Percentiles rank a stretch among this genome's conserved stretches.
Conservation (phyloP, 2,888 invertebrate species). For the Troides aeacus region DNA sequence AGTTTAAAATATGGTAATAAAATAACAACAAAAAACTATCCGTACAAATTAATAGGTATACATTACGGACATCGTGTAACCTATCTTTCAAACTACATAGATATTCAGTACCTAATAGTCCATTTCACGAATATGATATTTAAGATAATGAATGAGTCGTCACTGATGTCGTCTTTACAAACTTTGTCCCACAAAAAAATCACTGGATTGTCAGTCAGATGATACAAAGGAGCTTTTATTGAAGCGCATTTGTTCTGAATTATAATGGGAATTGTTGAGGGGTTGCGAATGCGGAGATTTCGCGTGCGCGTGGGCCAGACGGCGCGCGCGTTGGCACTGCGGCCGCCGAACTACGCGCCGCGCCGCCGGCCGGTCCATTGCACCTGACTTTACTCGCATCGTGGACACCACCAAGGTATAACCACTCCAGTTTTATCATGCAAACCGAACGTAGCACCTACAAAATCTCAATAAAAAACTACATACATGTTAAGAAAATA, state of each 20-base stretch:
- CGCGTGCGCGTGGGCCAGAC: constrained; percentile 70
- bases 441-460: no score
- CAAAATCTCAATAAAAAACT: no score
- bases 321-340: constrained; percentile 71
- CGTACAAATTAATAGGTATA: constrained; percentile 6
- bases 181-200: constrained; percentile 5
- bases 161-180: neutral
- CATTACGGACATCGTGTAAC: constrained; percentile 22
- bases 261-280: constrained; percentile 42
- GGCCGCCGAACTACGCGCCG: constrained; percentile 32
- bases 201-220: neutral
- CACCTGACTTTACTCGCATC: constrained; percentile 59
- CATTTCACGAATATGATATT: constrained; percentile 27
- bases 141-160: constrained; percentile 6
- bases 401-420: constrained; percentile 15
- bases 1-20: neutral
- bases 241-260: constrained; percentile 8
- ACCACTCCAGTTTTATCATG: neutral
- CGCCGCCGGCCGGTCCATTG: constrained; percentile 53
- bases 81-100: constrained; percentile 28
- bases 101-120: constrained; percentile 28
- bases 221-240: constrained; percentile 3
- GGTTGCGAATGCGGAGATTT: constrained; percentile 58
- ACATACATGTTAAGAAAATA: no score
- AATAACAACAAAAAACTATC: neutral